phyloP scores from a whole-genome alignment of 2,888 invertebrate species.

The Drosophila helvetica region DNA sequence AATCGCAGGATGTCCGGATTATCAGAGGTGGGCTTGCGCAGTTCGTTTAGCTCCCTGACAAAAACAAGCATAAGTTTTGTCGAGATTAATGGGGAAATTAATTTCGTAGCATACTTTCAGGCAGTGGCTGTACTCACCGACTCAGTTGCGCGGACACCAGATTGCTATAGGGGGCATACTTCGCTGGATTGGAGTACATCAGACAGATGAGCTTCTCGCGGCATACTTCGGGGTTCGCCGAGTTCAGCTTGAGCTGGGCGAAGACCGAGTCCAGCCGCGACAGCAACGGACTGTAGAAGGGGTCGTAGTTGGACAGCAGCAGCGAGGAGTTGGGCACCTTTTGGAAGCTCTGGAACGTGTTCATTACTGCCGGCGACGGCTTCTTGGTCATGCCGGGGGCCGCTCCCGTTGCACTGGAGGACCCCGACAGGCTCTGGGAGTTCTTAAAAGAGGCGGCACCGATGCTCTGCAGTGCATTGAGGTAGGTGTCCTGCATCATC shows the following conservation, averaged over 20 bases:
- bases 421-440: slow-evolving; percentile 70
- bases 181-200: slow-evolving; percentile 94
- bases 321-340: slow-evolving; percentile 93
- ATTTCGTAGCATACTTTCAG: slow-evolving; percentile 60
- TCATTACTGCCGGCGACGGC: slow-evolving; percentile 84
- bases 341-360: slow-evolving; percentile 92
- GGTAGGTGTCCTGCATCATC: slow-evolving; percentile 86
- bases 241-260: slow-evolving; percentile 88
- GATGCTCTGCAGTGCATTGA: slow-evolving; percentile 84
- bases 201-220: slow-evolving; percentile 93
- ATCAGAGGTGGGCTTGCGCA: slow-evolving; percentile 92
- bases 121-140: slow-evolving; percentile 85
- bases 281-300: slow-evolving; percentile 94
- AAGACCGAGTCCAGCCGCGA: slow-evolving; percentile 94
- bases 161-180: slow-evolving; percentile 95
- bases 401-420: slow-evolving; percentile 58
- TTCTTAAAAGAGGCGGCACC: slow-evolving; percentile 81
- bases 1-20: slow-evolving; percentile 94
- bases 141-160: slow-evolving; percentile 94
- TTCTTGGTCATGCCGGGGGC: slow-evolving; percentile 72
- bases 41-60: slow-evolving; percentile 91
- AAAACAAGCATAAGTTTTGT: slow-evolving; percentile 60
- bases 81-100: not conserved
- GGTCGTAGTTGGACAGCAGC: slow-evolving; percentile 93
- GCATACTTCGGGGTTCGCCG: slow-evolving; percentile 88